Evolutionary conservation across 2,113 vertebrate species (phyloP).

Genomic region (Thinocorus orbignyianus): DNA sequence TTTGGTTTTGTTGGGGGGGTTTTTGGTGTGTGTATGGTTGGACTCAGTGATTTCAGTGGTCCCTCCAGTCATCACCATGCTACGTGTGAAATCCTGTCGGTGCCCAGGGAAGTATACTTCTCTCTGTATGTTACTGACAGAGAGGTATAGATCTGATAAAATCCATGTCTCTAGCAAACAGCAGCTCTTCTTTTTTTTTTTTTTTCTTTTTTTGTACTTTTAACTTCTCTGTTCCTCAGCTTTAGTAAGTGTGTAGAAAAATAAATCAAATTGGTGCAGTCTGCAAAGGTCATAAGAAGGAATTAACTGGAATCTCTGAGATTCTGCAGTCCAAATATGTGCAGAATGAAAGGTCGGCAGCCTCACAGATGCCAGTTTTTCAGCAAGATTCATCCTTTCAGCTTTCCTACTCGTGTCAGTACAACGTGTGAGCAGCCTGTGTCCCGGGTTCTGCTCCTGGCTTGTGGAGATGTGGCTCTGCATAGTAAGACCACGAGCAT

Average conservation of each 20-base stretch:
- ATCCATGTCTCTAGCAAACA: neutral
- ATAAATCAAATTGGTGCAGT: neutral
- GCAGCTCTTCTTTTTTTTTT: neutral
- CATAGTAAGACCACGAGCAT: fast-evolving
- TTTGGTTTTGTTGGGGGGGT: too few species aligned
- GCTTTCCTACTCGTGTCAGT: neutral
- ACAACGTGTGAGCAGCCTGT: fast-evolving
- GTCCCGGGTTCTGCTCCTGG: neutral
- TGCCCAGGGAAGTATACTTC: fast-evolving
- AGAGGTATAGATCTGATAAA: neutral
- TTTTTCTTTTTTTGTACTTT: neutral
- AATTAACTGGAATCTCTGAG: neutral
- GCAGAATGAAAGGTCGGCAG: neutral
- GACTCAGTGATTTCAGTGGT: too few species aligned
- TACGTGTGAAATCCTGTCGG: neutral
- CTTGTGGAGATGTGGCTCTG: neutral
- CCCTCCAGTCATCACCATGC: fast-evolving
- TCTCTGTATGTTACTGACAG: too few species aligned
- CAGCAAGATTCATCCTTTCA: neutral
- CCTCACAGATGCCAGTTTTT: neutral
- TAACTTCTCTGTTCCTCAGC: neutral
- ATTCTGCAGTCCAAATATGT: neutral
- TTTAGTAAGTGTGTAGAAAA: neutral
- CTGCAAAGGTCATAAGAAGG: neutral
- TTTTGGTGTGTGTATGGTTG: too few species aligned